Percentiles rank a stretch among this genome's conserved stretches.
These are phyloP conservation scores for Theocolax elegans DNA, from an alignment of 1,140 invertebrate genomes.

Conservation along the genomic window DNA sequence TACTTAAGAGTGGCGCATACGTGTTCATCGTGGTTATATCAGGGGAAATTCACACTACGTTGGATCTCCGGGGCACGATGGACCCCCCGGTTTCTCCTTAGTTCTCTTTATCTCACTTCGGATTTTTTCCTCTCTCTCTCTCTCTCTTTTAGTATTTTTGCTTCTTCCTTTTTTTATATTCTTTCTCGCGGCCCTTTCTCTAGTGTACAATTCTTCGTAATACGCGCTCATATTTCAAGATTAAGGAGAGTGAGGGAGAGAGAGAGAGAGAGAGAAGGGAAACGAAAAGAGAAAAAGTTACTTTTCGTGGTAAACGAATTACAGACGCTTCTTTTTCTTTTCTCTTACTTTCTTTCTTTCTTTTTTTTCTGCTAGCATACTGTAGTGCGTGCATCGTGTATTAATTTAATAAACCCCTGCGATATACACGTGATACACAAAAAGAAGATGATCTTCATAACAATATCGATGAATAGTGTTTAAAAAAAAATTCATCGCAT, in stretches of 20 bases:
- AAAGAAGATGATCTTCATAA: no score
- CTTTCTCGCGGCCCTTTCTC: conserved; percentile 20
- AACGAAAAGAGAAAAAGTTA: neutral
- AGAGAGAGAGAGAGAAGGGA: neutral
- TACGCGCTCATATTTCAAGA: conserved; percentile 66
- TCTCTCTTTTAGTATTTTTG: neutral
- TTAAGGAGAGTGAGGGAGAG: conserved; percentile 52
- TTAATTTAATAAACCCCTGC: no score
- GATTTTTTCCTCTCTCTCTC: conserved; percentile 16
- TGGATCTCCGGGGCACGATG: conserved; percentile 44
- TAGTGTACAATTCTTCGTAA: conserved; percentile 61
- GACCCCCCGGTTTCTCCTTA: conserved; percentile 48
- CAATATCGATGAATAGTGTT: no score
- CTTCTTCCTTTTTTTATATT: conserved; percentile 5
- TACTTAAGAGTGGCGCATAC: conserved; percentile 45
- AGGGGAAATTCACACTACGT: conserved; percentile 44
- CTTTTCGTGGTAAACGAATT: no score
- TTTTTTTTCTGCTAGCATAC: no score
- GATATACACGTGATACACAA: no score
- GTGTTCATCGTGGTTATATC: conserved; percentile 52
- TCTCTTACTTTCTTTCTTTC: no score
- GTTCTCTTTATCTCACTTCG: conserved; percentile 47
- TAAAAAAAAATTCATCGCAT: no score
- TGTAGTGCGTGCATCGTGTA: no score
- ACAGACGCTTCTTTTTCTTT: no score